A percentile compares a stretch with the other conserved stretches of the same genome.
Evolutionary conservation across 2,113 vertebrate genomes (phyloP).

Genomic region (Dasypus novemcinctus): DNA sequence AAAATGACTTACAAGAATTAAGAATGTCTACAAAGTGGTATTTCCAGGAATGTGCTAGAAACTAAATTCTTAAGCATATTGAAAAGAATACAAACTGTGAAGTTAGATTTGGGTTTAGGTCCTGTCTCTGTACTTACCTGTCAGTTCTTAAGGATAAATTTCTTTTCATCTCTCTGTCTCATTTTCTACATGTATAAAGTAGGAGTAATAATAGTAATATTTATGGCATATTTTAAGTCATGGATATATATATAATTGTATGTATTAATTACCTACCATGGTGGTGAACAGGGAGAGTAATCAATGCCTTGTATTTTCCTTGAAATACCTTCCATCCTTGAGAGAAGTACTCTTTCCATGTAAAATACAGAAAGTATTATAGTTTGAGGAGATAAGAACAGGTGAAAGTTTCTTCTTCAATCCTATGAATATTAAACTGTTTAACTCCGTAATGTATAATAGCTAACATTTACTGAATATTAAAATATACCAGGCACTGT

Average conservation of each 20-base stretch:
- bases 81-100: background rate
- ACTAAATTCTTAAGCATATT: background rate
- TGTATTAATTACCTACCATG: background rate
- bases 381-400: background rate
- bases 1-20: background rate
- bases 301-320: background rate
- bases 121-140: background rate
- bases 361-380: background rate
- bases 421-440: background rate
- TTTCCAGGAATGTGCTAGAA: background rate
- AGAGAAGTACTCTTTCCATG: background rate
- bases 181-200: background rate
- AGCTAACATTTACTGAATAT: background rate
- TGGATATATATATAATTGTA: background rate
- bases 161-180: background rate
- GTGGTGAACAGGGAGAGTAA: background rate
- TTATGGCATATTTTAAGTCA: background rate
- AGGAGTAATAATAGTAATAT: background rate
- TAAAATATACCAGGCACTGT: background rate
- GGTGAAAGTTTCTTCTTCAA: background rate
- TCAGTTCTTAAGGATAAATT: background rate
- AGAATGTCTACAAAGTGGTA: background rate
- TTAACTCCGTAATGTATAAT: background rate
- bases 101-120: background rate
- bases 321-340: background rate